Evolutionary conservation across 2,797 vertebrate genomes (phyloP).

Genomic region (Smutsia gigantea): DNA sequence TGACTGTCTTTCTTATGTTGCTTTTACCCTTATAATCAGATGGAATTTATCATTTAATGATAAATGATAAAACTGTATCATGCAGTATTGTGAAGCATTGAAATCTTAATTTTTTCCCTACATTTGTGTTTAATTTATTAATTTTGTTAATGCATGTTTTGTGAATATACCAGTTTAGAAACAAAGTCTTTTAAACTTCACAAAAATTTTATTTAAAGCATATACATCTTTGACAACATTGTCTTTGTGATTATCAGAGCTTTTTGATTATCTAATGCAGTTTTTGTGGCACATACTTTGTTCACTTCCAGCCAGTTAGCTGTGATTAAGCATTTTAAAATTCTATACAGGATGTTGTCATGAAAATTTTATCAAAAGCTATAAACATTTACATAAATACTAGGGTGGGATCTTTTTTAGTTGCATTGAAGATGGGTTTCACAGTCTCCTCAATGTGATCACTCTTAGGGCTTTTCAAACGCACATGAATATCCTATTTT

Average conservation of each 20-base stretch:
- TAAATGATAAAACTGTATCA: background rate
- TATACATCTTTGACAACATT: background rate
- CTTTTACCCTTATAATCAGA: background rate
- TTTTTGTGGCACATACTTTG: background rate
- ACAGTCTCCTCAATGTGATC: background rate
- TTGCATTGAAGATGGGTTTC: background rate
- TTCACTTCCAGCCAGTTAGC: background rate
- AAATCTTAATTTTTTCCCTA: background rate
- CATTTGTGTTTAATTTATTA: slow-evolving; percentile 16
- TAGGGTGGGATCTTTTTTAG: background rate
- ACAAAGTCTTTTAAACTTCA: background rate
- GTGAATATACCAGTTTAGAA: slow-evolving; percentile 13
- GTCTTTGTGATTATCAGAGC: background rate
- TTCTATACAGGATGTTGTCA: background rate
- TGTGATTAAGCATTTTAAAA: background rate
- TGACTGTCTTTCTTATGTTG: background rate
- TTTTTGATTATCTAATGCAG: background rate
- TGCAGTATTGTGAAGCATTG: background rate
- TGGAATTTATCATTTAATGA: background rate
- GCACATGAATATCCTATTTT: background rate
- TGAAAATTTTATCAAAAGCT: slow-evolving; percentile 24
- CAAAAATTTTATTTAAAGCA: background rate
- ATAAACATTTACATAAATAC: background rate
- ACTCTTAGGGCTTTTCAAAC: background rate
- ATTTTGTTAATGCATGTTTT: slow-evolving; percentile 20